phyloP scores from a whole-genome alignment of 2,888 invertebrate species.

The Alentia gelatinosa region DNA sequence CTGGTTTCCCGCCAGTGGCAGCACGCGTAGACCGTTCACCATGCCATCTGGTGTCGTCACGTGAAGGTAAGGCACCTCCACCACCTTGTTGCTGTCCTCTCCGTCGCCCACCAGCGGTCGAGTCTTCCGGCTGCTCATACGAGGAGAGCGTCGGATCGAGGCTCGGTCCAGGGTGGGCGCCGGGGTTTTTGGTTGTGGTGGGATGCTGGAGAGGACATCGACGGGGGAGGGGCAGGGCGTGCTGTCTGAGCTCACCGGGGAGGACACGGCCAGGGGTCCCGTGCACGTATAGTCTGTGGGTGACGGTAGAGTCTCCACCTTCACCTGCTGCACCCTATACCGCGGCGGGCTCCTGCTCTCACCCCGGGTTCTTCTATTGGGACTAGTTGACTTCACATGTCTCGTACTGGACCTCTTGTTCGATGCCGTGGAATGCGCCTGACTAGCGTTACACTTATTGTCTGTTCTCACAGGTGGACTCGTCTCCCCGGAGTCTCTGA shows the following conservation, averaged over 20 bases:
- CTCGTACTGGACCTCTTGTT: neutral
- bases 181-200: neutral
- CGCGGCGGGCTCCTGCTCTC: neutral
- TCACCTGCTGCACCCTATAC: neutral
- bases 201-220: neutral
- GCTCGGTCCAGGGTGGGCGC: slow-evolving; percentile 11
- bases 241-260: neutral
- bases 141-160: neutral
- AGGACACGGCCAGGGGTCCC: neutral
- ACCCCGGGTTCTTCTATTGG: neutral
- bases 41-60: neutral
- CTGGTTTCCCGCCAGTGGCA: slow-evolving; percentile 39
- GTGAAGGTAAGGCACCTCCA: neutral
- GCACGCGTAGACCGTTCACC: slow-evolving; percentile 50
- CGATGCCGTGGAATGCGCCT: neutral
- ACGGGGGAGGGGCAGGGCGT: neutral
- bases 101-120: neutral
- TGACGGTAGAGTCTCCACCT: too few species aligned
- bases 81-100: neutral
- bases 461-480: neutral
- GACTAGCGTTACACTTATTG: neutral
- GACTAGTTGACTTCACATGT: too few species aligned
- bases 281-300: neutral
- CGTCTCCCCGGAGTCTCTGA: neutral
- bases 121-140: neutral